Conservation (phyloP, 2,888 invertebrate genomes). For the Netelia inedita region DNA sequence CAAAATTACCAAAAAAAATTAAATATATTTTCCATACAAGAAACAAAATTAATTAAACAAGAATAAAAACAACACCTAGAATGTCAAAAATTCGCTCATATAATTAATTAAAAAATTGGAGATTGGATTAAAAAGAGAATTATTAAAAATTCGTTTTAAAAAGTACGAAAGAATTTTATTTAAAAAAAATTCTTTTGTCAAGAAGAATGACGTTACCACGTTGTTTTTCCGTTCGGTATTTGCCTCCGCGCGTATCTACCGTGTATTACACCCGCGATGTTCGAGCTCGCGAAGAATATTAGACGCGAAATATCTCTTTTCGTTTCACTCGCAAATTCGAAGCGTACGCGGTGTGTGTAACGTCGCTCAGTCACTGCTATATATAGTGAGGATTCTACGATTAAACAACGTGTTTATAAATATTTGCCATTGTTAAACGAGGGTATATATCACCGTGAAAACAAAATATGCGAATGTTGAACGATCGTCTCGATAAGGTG, state of each 20-base stretch:
- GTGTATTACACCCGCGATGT: neutral
- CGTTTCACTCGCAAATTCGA: neutral
- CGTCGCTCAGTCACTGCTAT: slow-evolving; percentile 24
- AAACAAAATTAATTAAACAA: neutral
- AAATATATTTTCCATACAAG: neutral
- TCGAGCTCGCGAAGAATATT: neutral
- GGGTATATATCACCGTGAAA: slow-evolving; percentile 29
- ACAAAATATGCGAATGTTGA: slow-evolving; percentile 65
- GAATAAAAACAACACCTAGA: neutral
- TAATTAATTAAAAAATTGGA: neutral
- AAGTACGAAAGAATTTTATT: neutral
- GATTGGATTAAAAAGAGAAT: neutral
- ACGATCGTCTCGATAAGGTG: slow-evolving; percentile 64
- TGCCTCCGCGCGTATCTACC: neutral
- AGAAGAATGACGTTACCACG: neutral
- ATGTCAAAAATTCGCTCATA: neutral
- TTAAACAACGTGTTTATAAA: slow-evolving; percentile 64
- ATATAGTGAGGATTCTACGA: slow-evolving; percentile 60
- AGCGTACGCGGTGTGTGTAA: slow-evolving; percentile 25
- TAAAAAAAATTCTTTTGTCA: neutral
- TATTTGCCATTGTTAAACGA: slow-evolving; percentile 55
- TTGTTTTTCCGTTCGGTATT: neutral
- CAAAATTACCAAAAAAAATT: neutral
- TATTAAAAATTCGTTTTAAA: neutral
- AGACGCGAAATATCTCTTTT: slow-evolving; percentile 1